Conservation (phyloP, 1,140 invertebrate genomes). For the Drosophila azteca region DNA sequence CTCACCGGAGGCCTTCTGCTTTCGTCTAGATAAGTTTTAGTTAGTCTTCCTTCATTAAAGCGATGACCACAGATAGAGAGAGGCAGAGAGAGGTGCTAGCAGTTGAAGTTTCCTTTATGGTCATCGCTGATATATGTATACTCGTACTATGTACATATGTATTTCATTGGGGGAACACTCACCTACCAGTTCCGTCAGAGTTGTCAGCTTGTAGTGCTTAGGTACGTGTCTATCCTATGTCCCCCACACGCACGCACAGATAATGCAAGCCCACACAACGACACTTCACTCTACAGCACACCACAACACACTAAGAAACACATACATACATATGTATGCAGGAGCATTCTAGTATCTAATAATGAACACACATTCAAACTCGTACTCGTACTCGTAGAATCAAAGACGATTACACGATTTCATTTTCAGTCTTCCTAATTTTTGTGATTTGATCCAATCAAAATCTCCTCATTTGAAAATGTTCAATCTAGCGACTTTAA, state of each 20-base stretch:
- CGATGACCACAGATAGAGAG: neutral
- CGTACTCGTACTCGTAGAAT: constrained; percentile 35
- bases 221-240: constrained; percentile 32
- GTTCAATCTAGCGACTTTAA: constrained; percentile 66
- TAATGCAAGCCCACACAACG: neutral
- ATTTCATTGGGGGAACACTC: no score
- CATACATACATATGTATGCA: no score
- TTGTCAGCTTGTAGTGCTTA: constrained; percentile 13
- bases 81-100: neutral
- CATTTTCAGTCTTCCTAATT: constrained; percentile 63
- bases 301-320: neutral
- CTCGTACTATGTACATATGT: no score
- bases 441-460: constrained; percentile 42
- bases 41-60: constrained; percentile 30
- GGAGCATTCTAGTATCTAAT: constrained; percentile 17
- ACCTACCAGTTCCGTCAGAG: neutral
- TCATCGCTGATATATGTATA: no score
- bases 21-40: constrained; percentile 35
- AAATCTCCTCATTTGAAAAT: constrained; percentile 48
- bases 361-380: constrained; percentile 26
- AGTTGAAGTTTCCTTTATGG: no score
- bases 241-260: constrained; percentile 11
- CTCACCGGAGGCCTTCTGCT: constrained; percentile 41
- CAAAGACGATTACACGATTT: no score
- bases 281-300: neutral